These are phyloP conservation scores for Caenorhabditis japonica DNA, from an alignment of 2,888 invertebrate species.

Conservation along the genomic window DNA sequence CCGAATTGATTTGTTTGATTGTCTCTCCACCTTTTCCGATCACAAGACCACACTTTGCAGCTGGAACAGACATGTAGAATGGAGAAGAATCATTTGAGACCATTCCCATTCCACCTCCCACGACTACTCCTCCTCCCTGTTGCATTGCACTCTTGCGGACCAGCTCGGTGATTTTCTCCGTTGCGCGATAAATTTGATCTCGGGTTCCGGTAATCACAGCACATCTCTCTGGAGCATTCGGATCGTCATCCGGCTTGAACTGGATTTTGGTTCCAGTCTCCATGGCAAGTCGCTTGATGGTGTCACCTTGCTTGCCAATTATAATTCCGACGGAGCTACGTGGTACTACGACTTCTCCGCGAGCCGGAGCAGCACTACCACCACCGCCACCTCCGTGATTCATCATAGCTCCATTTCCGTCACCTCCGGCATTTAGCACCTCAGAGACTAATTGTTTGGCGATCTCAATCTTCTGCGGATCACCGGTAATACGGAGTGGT, in stretches of 20 bases:
- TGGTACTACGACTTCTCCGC: conserved; percentile 83
- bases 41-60: conserved; percentile 94
- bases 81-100: conserved; percentile 24
- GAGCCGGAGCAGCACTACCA: conserved; percentile 32
- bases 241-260: conserved; percentile 86
- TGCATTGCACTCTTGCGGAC: conserved; percentile 59
- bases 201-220: conserved; percentile 89
- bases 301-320: conserved; percentile 96
- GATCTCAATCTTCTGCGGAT: conserved; percentile 82
- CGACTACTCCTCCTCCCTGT: conserved; percentile 19
- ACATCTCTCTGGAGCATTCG: conserved; percentile 88
- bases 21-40: conserved; percentile 98
- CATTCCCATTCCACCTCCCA: conserved; percentile 3
- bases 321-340: conserved; percentile 94
- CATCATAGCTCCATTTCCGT: conserved; percentile 6
- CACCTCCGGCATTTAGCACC: conserved; percentile 15
- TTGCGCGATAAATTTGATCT: conserved; percentile 81
- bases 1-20: conserved; percentile 83
- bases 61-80: conserved; percentile 83
- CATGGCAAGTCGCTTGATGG: conserved; percentile 95
- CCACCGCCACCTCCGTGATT: conserved; percentile 11
- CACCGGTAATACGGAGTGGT: conserved; percentile 93
- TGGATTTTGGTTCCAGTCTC: conserved; percentile 95
- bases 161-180: conserved; percentile 71
- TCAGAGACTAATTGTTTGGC: conserved; percentile 39